Base-by-base conservation (phyloP, 2,113 vertebrate genomes). In the Silurus glanis region DNA sequence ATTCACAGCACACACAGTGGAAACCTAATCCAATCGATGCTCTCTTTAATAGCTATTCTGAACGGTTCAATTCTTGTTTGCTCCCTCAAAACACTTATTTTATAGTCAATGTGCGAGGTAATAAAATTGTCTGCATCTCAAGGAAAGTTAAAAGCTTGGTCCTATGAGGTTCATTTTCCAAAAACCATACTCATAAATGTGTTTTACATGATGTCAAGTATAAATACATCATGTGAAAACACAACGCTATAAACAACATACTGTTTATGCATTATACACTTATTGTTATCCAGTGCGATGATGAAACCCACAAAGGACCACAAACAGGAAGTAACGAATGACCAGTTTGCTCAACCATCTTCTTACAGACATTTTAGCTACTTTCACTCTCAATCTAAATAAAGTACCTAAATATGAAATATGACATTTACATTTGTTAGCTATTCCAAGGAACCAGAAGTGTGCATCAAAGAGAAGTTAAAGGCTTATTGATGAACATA, bases 11-110 rank as follows among this genome's bases (percentile, higher is more conserved):
- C 59, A 51, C 47, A 47, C 21, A 71, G 47, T 75, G 45, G 74
- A 83, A 82, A 74, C 49, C 23, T 83, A 69, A 88, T 74, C 64
- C 59, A 83, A 69, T 85, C 62, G 13, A 59, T 80, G 37, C 56
- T 23, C 67, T 82, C 53, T 80, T 72, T 83, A 83, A 58, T 82
- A 62, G 45, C 25, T 56, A 14, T 10, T 47, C 55, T 69, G 79
- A 82, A 66, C 2, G 16, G 51, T 82, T 69, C 13, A 76, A 37
- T 59, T 80, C 53, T 9, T 87, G 62, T 53, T 80, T 61, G 9
- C 59, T 61, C 45, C 59, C 28, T 69, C 37, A 21, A 58, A 83
- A 66, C 49, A 16, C 25, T n/a, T 80, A 12, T 45, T 28, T 19
- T 71, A 71, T 61, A 64, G 19, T 51, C 16, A 16, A 59, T 21